Conservation (phyloP, 1,140 invertebrate genomes). For the Ips typographus region DNA sequence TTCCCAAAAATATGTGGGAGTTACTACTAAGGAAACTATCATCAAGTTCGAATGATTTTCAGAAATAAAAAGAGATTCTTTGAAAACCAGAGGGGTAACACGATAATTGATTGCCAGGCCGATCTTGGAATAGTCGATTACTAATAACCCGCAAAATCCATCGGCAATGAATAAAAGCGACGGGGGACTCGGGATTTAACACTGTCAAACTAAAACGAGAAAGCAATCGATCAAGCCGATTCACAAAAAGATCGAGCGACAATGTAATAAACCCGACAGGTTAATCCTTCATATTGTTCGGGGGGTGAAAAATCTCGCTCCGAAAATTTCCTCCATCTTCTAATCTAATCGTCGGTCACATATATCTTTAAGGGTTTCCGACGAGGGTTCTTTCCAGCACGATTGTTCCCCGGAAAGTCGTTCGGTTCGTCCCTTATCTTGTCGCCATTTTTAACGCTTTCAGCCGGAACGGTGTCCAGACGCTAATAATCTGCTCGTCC, state of each 20-base stretch:
- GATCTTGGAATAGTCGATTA: conserved; percentile 1
- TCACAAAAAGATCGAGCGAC: conserved; percentile 36
- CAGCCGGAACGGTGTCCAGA: conserved; percentile 30
- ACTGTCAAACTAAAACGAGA: conserved; percentile 31
- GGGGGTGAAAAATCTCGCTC: conserved; percentile 29
- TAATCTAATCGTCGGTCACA: conserved; percentile 37
- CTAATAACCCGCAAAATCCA: conserved; percentile 22
- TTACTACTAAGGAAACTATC: too few species aligned
- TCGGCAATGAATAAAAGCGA: conserved; percentile 27
- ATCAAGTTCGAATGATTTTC: too few species aligned
- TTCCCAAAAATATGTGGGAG: too few species aligned
- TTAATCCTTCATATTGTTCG: conserved; percentile 38
- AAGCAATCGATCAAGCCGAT: conserved; percentile 33
- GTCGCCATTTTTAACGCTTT: conserved; percentile 36
- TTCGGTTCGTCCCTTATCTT: conserved; percentile 28
- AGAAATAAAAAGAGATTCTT: not conserved
- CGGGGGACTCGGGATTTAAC: conserved; percentile 18
- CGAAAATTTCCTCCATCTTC: conserved; percentile 31
- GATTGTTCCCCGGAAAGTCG: conserved; percentile 33
- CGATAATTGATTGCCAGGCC: not conserved
- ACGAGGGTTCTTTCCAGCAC: conserved; percentile 29
- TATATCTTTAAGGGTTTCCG: conserved; percentile 35
- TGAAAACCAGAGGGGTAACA: not conserved
- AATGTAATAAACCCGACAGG: conserved; percentile 37
- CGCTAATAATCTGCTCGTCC: conserved; percentile 7